Conservation (phyloP, 2,888 invertebrate genomes). For the Pheosia tremula region DNA sequence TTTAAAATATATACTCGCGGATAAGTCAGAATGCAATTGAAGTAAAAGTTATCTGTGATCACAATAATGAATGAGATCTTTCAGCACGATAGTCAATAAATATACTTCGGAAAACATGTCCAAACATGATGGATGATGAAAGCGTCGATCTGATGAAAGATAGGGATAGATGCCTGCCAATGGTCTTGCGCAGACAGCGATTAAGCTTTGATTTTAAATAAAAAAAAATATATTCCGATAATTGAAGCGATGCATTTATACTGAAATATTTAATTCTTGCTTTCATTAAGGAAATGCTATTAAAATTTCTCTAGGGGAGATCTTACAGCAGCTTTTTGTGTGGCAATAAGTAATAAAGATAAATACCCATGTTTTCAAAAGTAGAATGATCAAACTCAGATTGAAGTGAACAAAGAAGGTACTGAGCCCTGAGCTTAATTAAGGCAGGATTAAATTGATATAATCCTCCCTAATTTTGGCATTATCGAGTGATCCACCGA, state of each 20-base stretch:
- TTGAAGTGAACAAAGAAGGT: too few species aligned
- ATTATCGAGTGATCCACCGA: background rate
- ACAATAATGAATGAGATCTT: constrained; percentile 74
- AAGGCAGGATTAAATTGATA: constrained; percentile 13
- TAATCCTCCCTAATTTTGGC: constrained; percentile 8
- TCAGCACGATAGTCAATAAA: constrained; percentile 75
- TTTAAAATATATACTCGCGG: background rate
- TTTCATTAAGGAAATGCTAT: background rate
- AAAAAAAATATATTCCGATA: constrained; percentile 1
- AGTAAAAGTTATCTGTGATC: constrained; percentile 47
- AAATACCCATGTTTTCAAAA: too few species aligned
- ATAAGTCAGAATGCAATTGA: background rate
- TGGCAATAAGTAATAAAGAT: too few species aligned
- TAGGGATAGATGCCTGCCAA: constrained; percentile 61
- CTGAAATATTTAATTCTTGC: too few species aligned
- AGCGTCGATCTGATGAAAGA: constrained; percentile 72
- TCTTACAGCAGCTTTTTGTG: too few species aligned
- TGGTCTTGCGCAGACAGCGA: constrained; percentile 34
- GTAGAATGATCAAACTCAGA: too few species aligned
- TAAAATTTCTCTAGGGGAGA: too few species aligned
- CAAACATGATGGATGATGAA: constrained; percentile 77
- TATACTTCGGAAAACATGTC: constrained; percentile 78
- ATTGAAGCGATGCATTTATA: too few species aligned
- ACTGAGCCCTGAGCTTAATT: constrained; percentile 6
- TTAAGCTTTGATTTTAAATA: constrained; percentile 9